Evolutionary conservation across 2,113 vertebrate species (phyloP), one percentile per base, ranked within the genome.

Genomic region (Psettodes erumei): DNA sequence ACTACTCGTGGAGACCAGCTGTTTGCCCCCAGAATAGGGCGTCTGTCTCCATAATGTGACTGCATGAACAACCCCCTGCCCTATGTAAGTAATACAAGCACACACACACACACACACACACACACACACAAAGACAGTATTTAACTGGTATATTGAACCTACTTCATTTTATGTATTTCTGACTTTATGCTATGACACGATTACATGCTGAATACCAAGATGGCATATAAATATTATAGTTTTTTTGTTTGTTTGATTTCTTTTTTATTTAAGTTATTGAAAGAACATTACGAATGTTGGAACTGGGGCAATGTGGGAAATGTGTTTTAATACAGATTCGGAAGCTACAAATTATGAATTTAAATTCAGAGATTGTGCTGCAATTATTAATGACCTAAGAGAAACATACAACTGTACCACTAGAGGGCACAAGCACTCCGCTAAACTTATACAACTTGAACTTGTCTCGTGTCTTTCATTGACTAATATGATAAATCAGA

Each of bases 371-470:
- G 48, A 15, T 11, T 21, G 18, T 48, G 6, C 42, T 33, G 42
- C 28, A 64, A 21, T 32, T n/a, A 32, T 30, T 19, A 30, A 23
- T 40, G 2, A 12, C 4, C 7, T 25, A 2, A 55, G 8, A 33
- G 2, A 51, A 60, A 12, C 40, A 0, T 10, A 54, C n/a, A 45
- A 38, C 16, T 53, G 12, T 47, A 61, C 37, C 91, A 78, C 87
- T 81, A 92, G 89, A 82, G 79, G 84, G 86, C 84, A 70, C 27
- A 23, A 69, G 27, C 55, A 42, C 72, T 68, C 75, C 65, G 75
- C 25, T 59, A 1, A 72, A 1, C 64, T 16, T 37, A 19, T 27
- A 15, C 28, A 15, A 43, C 6, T 12, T 18, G 8, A 60, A 42
- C 2, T 38, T 12, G 3, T 47, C n/a, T 68, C 43, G 33, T 37